Evolutionary conservation across 2,113 vertebrate genomes (phyloP).

Genomic region (Melanerpes aurifrons): DNA sequence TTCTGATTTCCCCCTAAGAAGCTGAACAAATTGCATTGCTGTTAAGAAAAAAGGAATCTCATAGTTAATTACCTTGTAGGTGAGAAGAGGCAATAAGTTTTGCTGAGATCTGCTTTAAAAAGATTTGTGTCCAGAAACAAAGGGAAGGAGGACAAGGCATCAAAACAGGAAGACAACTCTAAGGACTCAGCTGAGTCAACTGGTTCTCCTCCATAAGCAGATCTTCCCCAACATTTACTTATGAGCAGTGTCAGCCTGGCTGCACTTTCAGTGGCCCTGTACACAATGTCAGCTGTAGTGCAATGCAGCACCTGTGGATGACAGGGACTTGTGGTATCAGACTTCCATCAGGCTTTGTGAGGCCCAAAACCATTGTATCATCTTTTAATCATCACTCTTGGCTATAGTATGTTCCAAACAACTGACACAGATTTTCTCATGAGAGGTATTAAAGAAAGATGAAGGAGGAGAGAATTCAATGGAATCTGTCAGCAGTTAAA

Average conservation of each 20-base stretch:
- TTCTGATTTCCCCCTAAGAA: slow-evolving; percentile 4
- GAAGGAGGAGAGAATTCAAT: not conserved
- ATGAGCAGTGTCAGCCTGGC: not conserved
- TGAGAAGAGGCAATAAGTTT: not conserved
- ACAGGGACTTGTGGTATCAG: not conserved
- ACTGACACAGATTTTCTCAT: not conserved
- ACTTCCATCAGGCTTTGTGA: not conserved
- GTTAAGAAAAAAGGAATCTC: not conserved
- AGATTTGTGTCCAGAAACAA: not conserved
- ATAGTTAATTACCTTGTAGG: not conserved
- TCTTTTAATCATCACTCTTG: not conserved
- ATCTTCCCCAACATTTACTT: not conserved
- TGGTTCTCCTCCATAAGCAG: not conserved
- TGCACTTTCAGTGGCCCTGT: not conserved
- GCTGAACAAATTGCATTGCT: not conserved
- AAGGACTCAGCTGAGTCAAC: not conserved
- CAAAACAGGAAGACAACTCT: not conserved
- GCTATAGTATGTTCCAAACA: not conserved
- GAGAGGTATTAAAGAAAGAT: not conserved
- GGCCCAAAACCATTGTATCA: not conserved
- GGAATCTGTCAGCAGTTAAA: not conserved
- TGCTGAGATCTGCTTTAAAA: not conserved
- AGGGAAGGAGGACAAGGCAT: not conserved
- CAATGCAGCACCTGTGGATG: not conserved
- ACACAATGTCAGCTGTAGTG: not conserved